A percentile compares a stretch with the other conserved stretches of the same genome.
phyloP scores from a whole-genome alignment of 2,888 invertebrate species.

The Apeira syringaria region DNA sequence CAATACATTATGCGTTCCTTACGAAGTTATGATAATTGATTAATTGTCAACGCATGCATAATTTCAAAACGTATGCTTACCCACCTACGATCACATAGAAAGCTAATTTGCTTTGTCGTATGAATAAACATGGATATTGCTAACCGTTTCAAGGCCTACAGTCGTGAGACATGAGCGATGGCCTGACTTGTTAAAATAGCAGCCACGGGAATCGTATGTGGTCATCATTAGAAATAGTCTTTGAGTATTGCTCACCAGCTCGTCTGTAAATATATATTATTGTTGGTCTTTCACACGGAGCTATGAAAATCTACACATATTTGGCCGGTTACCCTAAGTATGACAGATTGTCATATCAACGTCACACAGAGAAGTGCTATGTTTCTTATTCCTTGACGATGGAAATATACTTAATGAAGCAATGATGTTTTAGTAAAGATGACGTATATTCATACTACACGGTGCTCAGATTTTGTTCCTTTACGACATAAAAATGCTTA shows the following conservation, averaged over 20 bases:
- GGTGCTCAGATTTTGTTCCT: no score
- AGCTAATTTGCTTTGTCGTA: slow-evolving; percentile 6
- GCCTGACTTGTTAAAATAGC: slow-evolving; percentile 18
- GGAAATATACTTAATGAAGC: no score
- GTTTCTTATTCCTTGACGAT: no score
- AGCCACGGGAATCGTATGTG: slow-evolving; percentile 15
- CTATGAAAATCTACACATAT: no score
- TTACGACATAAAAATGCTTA: no score
- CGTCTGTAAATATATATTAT: no score
- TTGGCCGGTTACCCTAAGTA: no score
- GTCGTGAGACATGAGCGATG: not conserved
- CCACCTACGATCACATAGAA: slow-evolving; percentile 16
- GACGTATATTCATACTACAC: no score
- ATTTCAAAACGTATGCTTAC: slow-evolving; percentile 4
- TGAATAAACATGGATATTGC: slow-evolving; percentile 19
- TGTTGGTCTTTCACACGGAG: no score
- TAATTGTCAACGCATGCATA: slow-evolving; percentile 16
- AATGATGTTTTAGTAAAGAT: no score
- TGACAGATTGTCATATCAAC: no score
- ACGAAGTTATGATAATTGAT: slow-evolving; percentile 11
- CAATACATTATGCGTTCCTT: slow-evolving; percentile 2
- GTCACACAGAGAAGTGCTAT: no score
- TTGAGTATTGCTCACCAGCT: slow-evolving; percentile 14
- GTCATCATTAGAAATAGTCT: slow-evolving; percentile 17
- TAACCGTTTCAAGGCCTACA: slow-evolving; percentile 15